A percentile compares a stretch with the other conserved stretches of the same genome.
phyloP scores from a whole-genome alignment of 2,888 invertebrate species.

The Augochlorella aurata region DNA sequence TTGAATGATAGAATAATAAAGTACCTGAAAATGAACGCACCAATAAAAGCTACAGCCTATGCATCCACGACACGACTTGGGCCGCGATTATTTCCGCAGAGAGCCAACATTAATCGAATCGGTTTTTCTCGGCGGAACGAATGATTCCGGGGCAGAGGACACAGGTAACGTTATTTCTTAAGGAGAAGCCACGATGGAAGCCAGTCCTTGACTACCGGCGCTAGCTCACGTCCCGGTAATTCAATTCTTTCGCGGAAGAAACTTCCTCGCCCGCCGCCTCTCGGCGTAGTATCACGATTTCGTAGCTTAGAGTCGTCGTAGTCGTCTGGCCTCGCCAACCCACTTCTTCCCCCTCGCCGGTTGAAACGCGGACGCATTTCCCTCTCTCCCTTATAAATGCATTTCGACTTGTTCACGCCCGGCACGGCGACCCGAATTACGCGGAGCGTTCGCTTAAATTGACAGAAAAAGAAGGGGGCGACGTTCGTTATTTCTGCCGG shows the following conservation, averaged over 20 bases:
- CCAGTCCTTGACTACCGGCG: slow-evolving; percentile 12
- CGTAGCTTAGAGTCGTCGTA: slow-evolving; percentile 1
- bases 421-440: not conserved
- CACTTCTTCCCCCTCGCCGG: not conserved
- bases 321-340: not conserved
- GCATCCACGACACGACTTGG: not conserved
- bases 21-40: too few species aligned
- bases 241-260: slow-evolving; percentile 39
- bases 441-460: slow-evolving; percentile 8
- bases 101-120: not conserved
- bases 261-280: not conserved
- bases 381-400: slow-evolving; percentile 18
- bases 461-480: not conserved
- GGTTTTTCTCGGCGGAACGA: not conserved
- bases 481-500: slow-evolving; percentile 8
- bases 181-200: not conserved
- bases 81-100: not conserved
- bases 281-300: slow-evolving; percentile 17
- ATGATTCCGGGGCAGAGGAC: not conserved
- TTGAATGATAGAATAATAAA: too few species aligned
- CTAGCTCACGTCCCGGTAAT: slow-evolving; percentile 29
- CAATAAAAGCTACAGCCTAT: too few species aligned
- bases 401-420: not conserved
- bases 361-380: slow-evolving; percentile 23
- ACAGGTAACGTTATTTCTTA: not conserved